Base-by-base conservation (phyloP, 2,113 vertebrate genomes). In the Saimiri boliviensis region DNA sequence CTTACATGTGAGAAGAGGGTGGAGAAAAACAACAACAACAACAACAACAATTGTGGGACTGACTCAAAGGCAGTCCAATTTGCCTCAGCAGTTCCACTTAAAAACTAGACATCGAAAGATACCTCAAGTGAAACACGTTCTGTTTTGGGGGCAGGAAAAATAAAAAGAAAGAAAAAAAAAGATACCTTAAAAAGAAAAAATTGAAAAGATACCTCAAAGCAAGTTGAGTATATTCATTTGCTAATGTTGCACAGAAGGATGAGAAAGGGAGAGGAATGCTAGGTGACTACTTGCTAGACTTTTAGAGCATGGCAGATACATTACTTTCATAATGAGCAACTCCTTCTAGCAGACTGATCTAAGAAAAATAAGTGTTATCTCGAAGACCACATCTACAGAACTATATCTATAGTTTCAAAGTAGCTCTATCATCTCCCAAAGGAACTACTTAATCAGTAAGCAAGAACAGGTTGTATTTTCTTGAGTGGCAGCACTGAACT, bases 51-150 rank as follows among this genome's bases (percentile, higher is more conserved):
- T 25, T 63, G 60, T 63, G 27, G 27, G 27, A 63, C 60, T 32
- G 60, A 85, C 23, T 27, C 60, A 63, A 85, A 85, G 25, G 49
- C 77, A 60, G 37, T 40, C 37, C 71, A 17, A 37, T 47, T 70
- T 79, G 49, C 71, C 37, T 94, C 47, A 90, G 63, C 73, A 81
- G 40, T 81, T 88, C 25, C 40, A 91, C 25, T 84, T 84, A 94
- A 77, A 94, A 68, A 89, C 84, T 87, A 80, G 86, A 45, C 14
- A 89, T 37, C 42, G 45, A 63, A 63, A 63, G 60, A 73, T 17
- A 70, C 19, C 27, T 63, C 17, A 70, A 52, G 52, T 52, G 52
- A 52, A 52, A 52, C 52, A 52, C 5, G 5, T 52, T 52, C 52
- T 17, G 52, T 52, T 52, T 52, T 52, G 1, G 16, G 52, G 52